phyloP scores from a whole-genome alignment of 2,888 invertebrate genomes.

The Folsomia candida region DNA sequence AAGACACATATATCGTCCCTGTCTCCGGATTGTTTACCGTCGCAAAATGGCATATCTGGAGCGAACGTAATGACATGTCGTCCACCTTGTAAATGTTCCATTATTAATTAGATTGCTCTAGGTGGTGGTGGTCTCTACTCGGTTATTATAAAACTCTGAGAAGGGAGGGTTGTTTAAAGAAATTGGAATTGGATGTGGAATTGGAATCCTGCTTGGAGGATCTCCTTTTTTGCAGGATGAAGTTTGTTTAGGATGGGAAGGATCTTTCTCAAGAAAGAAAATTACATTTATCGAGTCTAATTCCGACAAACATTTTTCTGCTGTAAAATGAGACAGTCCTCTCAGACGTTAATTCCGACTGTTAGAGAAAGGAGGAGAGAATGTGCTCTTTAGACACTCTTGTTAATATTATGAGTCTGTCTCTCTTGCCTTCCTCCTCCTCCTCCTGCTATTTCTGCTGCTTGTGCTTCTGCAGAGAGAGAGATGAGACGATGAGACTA shows the following conservation, averaged over 20 bases:
- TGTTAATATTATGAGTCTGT: conserved; percentile 12
- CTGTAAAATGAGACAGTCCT: conserved; percentile 21
- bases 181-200: not conserved
- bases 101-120: conserved; percentile 43
- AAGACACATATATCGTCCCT: not conserved
- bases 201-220: conserved; percentile 11
- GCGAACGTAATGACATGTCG: conserved; percentile 10
- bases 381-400: conserved; percentile 2
- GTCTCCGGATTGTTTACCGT: conserved; percentile 11
- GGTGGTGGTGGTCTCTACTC: conserved; percentile 18
- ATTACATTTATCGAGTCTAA: conserved; percentile 41
- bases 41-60: conserved; percentile 13
- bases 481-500: not conserved
- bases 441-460: too few relatives aligned
- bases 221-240: too few relatives aligned
- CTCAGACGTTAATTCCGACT: not conserved
- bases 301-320: conserved; percentile 5
- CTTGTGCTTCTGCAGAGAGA: too few relatives aligned
- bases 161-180: not conserved
- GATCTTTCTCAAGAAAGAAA: conserved; percentile 22
- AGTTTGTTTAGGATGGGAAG: conserved; percentile 2
- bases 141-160: conserved; percentile 9
- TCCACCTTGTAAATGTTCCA: conserved; percentile 34
- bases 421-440: not conserved
- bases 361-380: not conserved